Evolutionary conservation across 1,140 invertebrate species (phyloP).

Genomic region (Neotoxoptera formosana): DNA sequence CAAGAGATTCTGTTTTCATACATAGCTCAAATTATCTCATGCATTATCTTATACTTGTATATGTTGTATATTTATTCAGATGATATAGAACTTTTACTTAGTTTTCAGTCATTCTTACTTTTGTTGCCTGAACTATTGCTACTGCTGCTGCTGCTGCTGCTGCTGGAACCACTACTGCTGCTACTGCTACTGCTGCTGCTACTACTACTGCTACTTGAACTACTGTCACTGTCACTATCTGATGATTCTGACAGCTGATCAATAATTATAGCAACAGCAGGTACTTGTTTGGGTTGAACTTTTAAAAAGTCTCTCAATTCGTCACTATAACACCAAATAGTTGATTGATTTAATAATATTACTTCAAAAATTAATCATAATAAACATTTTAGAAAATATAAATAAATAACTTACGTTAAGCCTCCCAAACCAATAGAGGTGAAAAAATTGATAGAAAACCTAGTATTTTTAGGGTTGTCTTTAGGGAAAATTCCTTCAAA

Average conservation of each 20-base stretch:
- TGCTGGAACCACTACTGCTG: neutral
- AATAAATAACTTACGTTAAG: slow-evolving; percentile 74
- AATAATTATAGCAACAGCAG: slow-evolving; percentile 40
- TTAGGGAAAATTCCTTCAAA: slow-evolving; percentile 95
- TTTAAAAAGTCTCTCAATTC: slow-evolving; percentile 57
- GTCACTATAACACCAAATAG: slow-evolving; percentile 31
- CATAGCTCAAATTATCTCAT: neutral
- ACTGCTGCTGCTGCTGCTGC: neutral
- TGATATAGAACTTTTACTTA: neutral
- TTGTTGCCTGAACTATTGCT: neutral
- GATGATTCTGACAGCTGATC: slow-evolving; percentile 29
- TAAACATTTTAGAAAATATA: neutral
- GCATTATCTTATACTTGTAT: too few species aligned
- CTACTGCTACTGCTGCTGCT: neutral
- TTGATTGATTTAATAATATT: neutral
- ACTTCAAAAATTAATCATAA: neutral
- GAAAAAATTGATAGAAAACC: slow-evolving; percentile 99
- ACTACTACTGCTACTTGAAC: slow-evolving; percentile 39
- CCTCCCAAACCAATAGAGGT: slow-evolving; percentile 98
- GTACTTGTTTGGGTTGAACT: slow-evolving; percentile 42
- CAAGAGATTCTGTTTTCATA: neutral
- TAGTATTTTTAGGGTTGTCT: slow-evolving; percentile 94
- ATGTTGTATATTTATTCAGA: neutral
- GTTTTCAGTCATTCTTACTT: neutral
- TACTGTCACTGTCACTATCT: slow-evolving; percentile 38